Base-by-base conservation (phyloP, 2,113 vertebrate species). In the Paracanthobrama guichenoti region DNA sequence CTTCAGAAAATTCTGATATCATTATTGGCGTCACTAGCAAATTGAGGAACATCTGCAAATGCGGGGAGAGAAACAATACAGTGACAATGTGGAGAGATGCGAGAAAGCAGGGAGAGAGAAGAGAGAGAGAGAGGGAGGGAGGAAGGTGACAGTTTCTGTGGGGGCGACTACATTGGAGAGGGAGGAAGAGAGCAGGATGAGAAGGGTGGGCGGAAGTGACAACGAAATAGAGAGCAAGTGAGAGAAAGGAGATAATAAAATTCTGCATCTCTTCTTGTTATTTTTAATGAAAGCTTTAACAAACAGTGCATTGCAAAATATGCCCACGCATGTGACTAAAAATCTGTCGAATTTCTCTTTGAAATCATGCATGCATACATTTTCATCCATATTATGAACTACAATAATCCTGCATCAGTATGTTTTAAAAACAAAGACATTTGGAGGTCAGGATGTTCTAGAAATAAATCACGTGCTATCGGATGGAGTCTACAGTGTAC, bases 201-300 rank as follows among this genome's bases (percentile, higher is more conserved):
- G 53, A 69, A 66, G 53, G 82, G 84, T 83, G 84, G 84, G 84
- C 50, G 84, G 81, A 79, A 82, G 83, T 87, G 86, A 78, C 73
- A 66, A 76, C 24, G 55, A 60, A 69, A 48, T 50, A 84, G 62
- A 78, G 85, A 80, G 39, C 78, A 62, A 82, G 73, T 79, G 28
- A 31, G 74, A 79, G 78, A 50, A 24, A 50, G 24, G 60, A 64
- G 53, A 73, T 73, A 42, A 82, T 31, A 57, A 82, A 82, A 82
- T 44, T 26, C 81, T 73, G 50, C 18, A 59, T 72, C 64, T 59
- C 67, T 44, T 64, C 77, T 60, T 79, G 81, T 82, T 73, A 82
- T 82, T 82, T 79, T 79, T 79, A 31, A 76, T 11, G 74, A 55
- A 50, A 24, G 57, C 57, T 75, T 62, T 60, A 81, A 69, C 20